Evolutionary conservation across 64 coral and sea anemone genomes (phyloP), one percentile per base, ranked within the genome.

Genomic region (Porites lutea): DNA sequence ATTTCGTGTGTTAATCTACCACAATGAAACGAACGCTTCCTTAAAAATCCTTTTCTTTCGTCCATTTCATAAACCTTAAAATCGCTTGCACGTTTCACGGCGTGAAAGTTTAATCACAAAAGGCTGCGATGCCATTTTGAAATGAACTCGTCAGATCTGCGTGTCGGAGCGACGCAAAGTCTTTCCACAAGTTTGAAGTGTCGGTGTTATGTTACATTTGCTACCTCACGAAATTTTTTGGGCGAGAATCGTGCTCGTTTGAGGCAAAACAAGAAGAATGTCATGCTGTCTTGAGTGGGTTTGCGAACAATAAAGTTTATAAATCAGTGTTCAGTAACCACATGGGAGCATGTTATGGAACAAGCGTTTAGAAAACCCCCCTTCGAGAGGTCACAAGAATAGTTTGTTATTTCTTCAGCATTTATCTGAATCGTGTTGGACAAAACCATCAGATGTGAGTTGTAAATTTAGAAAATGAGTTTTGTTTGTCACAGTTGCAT

Each of bases 391-490:
- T 45, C 61, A 68, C 18, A 52, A 66, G 69, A 84, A 51, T 82
- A 83, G n/a, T 8, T 11, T 13, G 6, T 19, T 69, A n/a, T 84
- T 52, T 52, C 48, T 12, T 64, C 52, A 48, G 62, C 27, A 37
- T 37, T 37, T 37, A 37, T 37, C 48, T 22, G 13, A 19, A 14
- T 16, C 13, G 3, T 46, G 15, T 16, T 52, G 23, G 18, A 47
- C 48, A 48, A 49, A 84, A 69, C 47, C 45, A 50, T 84, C 19
- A 11, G 2, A 68, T 68, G 61, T 68, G 27, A 69, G 44, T 65
- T 4, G 46, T 84, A 84, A 84, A 68, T 84, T 84, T 84, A 68
- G 62, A 84, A 18, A 48, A 52, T 63, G 19, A 69, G 47, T 69
- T 66, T 69, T 84, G 81, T 84, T 19, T 52, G 45, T 9, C 63